Evolutionary conservation across 2,113 vertebrate species (phyloP), one percentile per base, ranked within the genome.

Genomic region (Seriola quinqueradiata): DNA sequence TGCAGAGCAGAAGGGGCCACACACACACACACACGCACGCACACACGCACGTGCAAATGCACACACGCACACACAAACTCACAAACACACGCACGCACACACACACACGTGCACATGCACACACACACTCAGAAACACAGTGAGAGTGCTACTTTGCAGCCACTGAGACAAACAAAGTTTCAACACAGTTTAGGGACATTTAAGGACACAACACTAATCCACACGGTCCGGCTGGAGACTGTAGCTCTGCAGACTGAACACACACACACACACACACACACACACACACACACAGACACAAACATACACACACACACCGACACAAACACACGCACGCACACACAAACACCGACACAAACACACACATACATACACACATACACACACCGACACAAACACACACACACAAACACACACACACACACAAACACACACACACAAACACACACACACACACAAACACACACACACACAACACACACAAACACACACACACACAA

Each of bases 1-100:
- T 75, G 85, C 73, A 73, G 74, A 82, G 71, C 88, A 92, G 86
- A 90, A 83, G 90, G 83, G 87, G 73, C 79, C 81, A 84, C 69
- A 52, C 72, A 72, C 7, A 78, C 46, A 70, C 46, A 75, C n/a
- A 57, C 25, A 71, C 16, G 57, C 52, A 75, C 25, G 55, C n/a
- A 74, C 25, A 48, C n/a, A 74, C 55, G 61, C 59, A 77, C 55
- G 28, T 28, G 28, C 28, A 28, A 2, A 28, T 28, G 74, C 42
- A 44, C 14, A 57, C 23, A 42, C 40, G 6, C 34, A 46, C 38
- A 64, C 52, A 46, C 42, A 57, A 17, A 71, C 10, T 60, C 68
- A 57, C 16, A 67, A 65, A 36, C 50, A 44, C 19, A 42, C 1
- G n/a, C 25, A 71, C 16, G 57, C 52, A 75, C 25, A 48, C n/a